phyloP scores from a whole-genome alignment of 2,888 invertebrate species.

The Notocelia uddmanniana region DNA sequence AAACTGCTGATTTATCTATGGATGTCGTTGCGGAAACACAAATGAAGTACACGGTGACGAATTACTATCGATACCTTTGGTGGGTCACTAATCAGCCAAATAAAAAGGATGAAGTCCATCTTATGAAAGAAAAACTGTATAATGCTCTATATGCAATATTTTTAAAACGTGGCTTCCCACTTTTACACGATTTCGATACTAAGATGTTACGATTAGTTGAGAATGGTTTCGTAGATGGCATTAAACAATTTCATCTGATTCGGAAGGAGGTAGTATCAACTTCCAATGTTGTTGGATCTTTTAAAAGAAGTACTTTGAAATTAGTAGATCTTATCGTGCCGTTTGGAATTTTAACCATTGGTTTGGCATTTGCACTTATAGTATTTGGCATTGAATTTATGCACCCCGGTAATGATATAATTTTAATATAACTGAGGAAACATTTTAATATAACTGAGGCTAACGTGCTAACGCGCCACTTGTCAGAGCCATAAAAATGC shows the following conservation, averaged over 20 bases:
- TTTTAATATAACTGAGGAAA: background rate
- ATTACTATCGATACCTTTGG: conserved; percentile 32
- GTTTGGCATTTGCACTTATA: conserved; percentile 18
- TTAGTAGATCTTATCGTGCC: conserved; percentile 31
- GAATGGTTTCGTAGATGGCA: conserved; percentile 34
- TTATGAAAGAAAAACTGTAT: conserved; percentile 36
- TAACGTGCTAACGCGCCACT: too few relatives aligned
- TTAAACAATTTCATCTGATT: conserved; percentile 17
- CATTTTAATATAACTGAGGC: too few relatives aligned
- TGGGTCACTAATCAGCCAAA: conserved; percentile 15
- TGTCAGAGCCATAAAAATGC: too few relatives aligned
- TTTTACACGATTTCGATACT: conserved; percentile 15
- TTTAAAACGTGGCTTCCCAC: conserved; percentile 46
- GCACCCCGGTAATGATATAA: background rate
- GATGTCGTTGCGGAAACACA: conserved; percentile 15
- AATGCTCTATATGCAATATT: conserved; percentile 35
- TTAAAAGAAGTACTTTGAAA: conserved; percentile 14
- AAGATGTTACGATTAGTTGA: conserved; percentile 38
- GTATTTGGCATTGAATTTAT: conserved; percentile 35
- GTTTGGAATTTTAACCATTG: conserved; percentile 27
- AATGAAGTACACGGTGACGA: conserved; percentile 29
- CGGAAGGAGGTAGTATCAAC: background rate
- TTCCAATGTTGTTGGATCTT: conserved; percentile 9
- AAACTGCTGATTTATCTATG: conserved; percentile 18
- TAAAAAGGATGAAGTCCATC: conserved; percentile 27